These are phyloP conservation scores for Phragmatobia fuliginosa DNA, from an alignment of 2,888 invertebrate species.

Conservation along the genomic window DNA sequence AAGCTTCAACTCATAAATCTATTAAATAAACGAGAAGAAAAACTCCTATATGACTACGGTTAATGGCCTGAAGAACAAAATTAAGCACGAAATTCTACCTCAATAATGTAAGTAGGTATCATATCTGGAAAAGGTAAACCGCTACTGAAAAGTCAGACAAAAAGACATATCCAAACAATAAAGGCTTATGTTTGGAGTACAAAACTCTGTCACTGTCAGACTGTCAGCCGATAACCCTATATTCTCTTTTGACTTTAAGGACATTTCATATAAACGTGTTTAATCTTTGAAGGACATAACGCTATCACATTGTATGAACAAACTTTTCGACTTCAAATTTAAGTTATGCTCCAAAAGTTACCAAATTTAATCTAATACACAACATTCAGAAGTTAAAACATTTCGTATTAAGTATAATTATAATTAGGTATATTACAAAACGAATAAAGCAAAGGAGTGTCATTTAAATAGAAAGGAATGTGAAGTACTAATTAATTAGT, in stretches of 20 bases:
- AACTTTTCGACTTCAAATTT: neutral
- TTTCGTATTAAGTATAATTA: conserved; percentile 13
- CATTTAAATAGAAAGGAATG: conserved; percentile 41
- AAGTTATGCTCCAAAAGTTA: neutral
- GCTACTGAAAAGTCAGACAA: neutral
- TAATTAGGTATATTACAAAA: conserved; percentile 24
- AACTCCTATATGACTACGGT: no score
- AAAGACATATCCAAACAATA: neutral
- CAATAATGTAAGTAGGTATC: no score
- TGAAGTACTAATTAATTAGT: conserved; percentile 44
- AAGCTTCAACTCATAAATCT: no score
- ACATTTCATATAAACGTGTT: neutral
- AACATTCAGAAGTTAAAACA: conserved; percentile 17
- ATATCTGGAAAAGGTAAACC: no score
- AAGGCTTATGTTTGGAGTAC: neutral
- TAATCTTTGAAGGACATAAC: neutral
- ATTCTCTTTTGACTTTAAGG: neutral
- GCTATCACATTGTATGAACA: neutral
- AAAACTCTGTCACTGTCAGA: neutral
- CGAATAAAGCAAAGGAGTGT: conserved; percentile 10
- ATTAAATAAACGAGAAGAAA: no score
- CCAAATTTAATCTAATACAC: conserved; percentile 16
- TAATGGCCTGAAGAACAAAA: no score
- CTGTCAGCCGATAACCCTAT: neutral
- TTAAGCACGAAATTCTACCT: no score